A percentile compares a stretch with the other conserved stretches of the same genome.
phyloP scores from a whole-genome alignment of 1,140 invertebrate genomes.

The Nixonia krombeini region DNA sequence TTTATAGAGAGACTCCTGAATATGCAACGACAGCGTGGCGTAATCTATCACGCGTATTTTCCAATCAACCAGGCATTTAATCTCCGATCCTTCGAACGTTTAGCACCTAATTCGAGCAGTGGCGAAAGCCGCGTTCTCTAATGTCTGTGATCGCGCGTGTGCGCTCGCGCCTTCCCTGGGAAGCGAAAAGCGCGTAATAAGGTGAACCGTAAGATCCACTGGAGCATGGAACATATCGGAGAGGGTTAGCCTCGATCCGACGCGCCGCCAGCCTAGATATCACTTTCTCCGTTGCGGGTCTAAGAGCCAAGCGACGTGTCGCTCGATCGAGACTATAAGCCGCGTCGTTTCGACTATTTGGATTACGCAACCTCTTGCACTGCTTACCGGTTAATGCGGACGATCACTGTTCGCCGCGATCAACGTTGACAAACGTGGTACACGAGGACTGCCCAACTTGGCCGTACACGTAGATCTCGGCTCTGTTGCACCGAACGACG shows the following conservation, averaged over 20 bases:
- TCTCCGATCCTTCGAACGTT: slow-evolving; percentile 14
- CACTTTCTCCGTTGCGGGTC: slow-evolving; percentile 34
- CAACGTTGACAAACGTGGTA: too few species aligned
- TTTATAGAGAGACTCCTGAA: slow-evolving; percentile 41
- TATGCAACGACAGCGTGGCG: slow-evolving; percentile 41
- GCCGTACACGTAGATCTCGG: too few species aligned
- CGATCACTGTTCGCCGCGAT: too few species aligned
- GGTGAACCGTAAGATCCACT: slow-evolving; percentile 21
- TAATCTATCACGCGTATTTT: slow-evolving; percentile 42
- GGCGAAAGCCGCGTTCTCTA: slow-evolving; percentile 5
- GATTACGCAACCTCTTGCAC: too few species aligned
- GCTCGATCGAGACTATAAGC: too few species aligned
- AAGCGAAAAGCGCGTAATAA: slow-evolving; percentile 14
- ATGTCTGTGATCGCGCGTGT: slow-evolving; percentile 6
- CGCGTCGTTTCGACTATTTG: too few species aligned
- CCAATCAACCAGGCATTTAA: slow-evolving; percentile 39
- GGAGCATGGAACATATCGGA: slow-evolving; percentile 22
- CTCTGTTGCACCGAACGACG: too few species aligned
- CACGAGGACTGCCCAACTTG: too few species aligned
- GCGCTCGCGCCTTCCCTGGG: too few species aligned
- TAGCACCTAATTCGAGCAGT: slow-evolving; percentile 2
- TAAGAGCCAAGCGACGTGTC: too few species aligned
- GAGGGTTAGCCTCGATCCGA: slow-evolving; percentile 23
- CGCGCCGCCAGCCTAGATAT: slow-evolving; percentile 7
- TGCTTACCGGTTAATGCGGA: too few species aligned